Percentiles rank a stretch among this genome's conserved stretches.
Evolutionary conservation across 2,797 vertebrate species (phyloP).

Genomic region (Rhynchotus rufescens): DNA sequence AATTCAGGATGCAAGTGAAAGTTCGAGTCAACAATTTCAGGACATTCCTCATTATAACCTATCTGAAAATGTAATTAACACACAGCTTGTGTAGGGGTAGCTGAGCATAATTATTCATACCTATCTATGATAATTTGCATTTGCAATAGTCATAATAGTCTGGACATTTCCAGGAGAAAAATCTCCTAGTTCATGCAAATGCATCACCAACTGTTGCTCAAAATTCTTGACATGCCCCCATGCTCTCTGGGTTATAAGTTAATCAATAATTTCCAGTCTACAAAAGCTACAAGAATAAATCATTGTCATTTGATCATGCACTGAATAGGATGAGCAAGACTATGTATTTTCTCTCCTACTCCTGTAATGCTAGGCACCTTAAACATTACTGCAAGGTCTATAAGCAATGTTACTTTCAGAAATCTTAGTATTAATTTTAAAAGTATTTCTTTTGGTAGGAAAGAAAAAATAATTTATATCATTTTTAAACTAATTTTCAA

Average conservation of each 20-base stretch:
- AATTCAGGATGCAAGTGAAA: slow-evolving; percentile 19
- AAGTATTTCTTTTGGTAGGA: too few species aligned
- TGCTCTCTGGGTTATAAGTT: not conserved
- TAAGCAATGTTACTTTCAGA: not conserved
- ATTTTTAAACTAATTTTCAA: too few species aligned
- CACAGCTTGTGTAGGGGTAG: not conserved
- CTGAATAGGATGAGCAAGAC: not conserved
- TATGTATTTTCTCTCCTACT: not conserved
- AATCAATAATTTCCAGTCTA: not conserved
- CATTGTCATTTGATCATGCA: not conserved
- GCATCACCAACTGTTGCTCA: not conserved
- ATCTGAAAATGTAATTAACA: slow-evolving; percentile 38
- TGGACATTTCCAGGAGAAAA: not conserved
- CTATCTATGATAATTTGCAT: slow-evolving; percentile 1
- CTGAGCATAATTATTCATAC: slow-evolving; percentile 14
- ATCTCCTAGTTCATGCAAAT: not conserved
- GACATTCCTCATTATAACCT: not conserved
- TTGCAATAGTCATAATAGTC: slow-evolving; percentile 9
- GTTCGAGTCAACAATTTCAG: not conserved
- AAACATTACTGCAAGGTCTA: not conserved
- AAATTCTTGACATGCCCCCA: not conserved
- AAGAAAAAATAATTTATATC: too few species aligned
- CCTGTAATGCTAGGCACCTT: not conserved
- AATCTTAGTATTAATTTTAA: not conserved
- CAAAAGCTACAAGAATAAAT: not conserved